A percentile compares a stretch with the other conserved stretches of the same genome.
These are phyloP conservation scores for Cetonia aurata DNA, from an alignment of 2,888 invertebrate species.

Conservation along the genomic window DNA sequence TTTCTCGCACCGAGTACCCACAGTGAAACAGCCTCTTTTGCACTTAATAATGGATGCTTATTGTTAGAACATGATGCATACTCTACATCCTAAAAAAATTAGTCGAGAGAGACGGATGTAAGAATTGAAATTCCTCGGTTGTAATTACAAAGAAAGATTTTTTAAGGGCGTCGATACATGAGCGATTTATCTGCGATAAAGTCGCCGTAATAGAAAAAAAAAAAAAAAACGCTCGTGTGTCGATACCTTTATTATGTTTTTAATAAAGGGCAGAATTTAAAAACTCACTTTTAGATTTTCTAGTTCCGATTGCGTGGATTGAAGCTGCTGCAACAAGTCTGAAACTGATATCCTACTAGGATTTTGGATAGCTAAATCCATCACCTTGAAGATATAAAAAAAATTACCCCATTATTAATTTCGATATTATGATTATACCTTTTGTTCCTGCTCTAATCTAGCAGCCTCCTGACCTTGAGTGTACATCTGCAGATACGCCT, in stretches of 20 bases:
- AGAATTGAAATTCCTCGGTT: background rate
- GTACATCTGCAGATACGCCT: slow-evolving; percentile 86
- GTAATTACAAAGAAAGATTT: slow-evolving; percentile 1
- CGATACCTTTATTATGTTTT: background rate
- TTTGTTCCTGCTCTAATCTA: slow-evolving; percentile 76
- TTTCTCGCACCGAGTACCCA: slow-evolving; percentile 95
- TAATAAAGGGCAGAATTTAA: background rate
- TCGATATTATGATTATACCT: slow-evolving; percentile 67
- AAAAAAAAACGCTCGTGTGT: slow-evolving; percentile 5
- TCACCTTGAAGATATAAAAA: slow-evolving; percentile 56
- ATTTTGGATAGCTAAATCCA: slow-evolving; percentile 71
- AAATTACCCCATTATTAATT: background rate
- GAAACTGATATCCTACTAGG: slow-evolving; percentile 82
- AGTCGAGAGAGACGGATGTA: slow-evolving; percentile 42
- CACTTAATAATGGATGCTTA: slow-evolving; percentile 88
- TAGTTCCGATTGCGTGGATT: slow-evolving; percentile 87
- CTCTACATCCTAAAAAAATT: slow-evolving; percentile 76
- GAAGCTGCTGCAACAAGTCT: slow-evolving; percentile 84
- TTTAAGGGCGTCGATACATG: no score
- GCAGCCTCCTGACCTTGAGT: slow-evolving; percentile 85
- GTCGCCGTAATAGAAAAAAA: slow-evolving; percentile 1
- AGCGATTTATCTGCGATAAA: background rate
- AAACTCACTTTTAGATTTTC: slow-evolving; percentile 85
- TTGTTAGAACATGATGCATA: slow-evolving; percentile 75
- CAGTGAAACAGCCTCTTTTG: slow-evolving; percentile 94